Evolutionary conservation across 2,797 vertebrate species (phyloP).

Genomic region (Channallabes apus): DNA sequence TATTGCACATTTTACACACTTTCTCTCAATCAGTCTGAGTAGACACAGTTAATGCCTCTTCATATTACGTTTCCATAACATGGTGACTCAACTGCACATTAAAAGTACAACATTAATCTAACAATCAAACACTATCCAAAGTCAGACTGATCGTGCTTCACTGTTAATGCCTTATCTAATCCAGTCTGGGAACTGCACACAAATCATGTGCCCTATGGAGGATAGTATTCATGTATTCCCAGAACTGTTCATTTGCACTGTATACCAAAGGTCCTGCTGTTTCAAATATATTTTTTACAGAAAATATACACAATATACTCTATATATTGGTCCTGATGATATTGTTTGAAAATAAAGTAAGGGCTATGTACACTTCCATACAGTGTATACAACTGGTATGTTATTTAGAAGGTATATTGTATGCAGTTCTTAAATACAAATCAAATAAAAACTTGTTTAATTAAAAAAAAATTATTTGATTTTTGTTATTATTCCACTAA

Average conservation of each 20-base stretch:
- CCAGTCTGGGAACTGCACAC: constrained; percentile 17
- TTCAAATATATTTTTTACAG: constrained; percentile 6
- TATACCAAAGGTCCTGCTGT: constrained; percentile 30
- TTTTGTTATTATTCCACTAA: no score
- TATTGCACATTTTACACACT: not conserved
- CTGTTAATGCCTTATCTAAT: constrained; percentile 15
- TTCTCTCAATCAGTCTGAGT: not conserved
- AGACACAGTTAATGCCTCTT: not conserved
- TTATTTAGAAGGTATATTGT: not conserved
- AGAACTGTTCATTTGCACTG: constrained; percentile 7
- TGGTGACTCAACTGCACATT: not conserved
- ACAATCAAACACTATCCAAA: not conserved
- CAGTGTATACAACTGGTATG: not conserved
- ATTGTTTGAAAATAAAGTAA: not conserved
- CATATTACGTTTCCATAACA: not conserved
- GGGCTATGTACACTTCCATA: not conserved
- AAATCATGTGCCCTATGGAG: not conserved
- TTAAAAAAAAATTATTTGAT: not conserved
- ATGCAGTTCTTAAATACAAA: constrained; percentile 11
- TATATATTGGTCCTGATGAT: not conserved
- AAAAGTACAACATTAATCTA: not conserved
- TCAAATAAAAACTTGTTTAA: constrained; percentile 26
- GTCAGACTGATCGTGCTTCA: constrained; percentile 7
- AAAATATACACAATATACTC: not conserved
- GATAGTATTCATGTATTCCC: constrained; percentile 5